phyloP scores from a whole-genome alignment of 2,797 vertebrate species.

The Melanotaenia nigrans region DNA sequence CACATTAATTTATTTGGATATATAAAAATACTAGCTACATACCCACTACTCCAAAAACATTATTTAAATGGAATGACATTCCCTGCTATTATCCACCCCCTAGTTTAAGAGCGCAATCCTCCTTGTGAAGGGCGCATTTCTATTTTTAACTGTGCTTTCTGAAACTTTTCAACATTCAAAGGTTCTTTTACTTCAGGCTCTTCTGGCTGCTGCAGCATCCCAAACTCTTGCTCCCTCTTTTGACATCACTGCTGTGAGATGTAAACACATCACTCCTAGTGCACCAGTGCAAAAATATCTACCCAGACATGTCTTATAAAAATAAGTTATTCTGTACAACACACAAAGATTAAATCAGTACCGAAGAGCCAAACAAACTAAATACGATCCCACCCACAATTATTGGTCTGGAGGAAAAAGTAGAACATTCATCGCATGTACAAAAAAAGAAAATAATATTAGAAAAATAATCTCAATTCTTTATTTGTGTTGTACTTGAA shows the following conservation, averaged over 20 bases:
- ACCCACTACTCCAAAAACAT: background rate
- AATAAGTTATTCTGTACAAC: background rate
- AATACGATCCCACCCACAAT: background rate
- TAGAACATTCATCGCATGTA: background rate
- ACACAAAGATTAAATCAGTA: background rate
- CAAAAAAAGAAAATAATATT: background rate
- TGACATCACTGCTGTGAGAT: background rate
- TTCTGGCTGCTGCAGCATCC: background rate
- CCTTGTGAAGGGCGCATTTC: background rate
- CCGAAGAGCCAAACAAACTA: background rate
- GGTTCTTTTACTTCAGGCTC: background rate
- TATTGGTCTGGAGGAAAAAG: background rate
- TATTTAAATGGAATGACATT: background rate
- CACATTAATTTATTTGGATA: background rate
- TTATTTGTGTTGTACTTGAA: background rate
- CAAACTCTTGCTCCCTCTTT: background rate
- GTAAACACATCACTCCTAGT: background rate
- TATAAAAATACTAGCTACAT: background rate
- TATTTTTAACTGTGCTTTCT: background rate
- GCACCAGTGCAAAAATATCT: background rate
- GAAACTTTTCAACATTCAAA: slow-evolving; percentile 2
- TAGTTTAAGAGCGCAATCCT: background rate
- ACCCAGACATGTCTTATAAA: background rate
- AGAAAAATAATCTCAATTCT: background rate
- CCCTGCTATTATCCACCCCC: background rate